Evolutionary conservation across 2,797 vertebrate genomes (phyloP).

Genomic region (Ceyx erithaca): DNA sequence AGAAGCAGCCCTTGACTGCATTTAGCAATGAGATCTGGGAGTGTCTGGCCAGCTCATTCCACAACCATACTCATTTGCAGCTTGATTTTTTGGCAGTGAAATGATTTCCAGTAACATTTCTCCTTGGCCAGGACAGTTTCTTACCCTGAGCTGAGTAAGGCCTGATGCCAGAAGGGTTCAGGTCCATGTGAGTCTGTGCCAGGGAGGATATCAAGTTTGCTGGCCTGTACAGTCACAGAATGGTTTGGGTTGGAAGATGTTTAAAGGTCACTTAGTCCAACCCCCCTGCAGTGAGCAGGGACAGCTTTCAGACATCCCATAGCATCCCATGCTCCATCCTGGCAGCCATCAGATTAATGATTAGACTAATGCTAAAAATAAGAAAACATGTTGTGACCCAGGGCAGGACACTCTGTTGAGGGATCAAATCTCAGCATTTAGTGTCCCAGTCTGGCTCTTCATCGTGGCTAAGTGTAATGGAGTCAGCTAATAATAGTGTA

Average conservation of each 20-base stretch:
- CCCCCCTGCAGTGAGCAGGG: background rate
- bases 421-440: background rate
- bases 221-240: background rate
- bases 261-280: background rate
- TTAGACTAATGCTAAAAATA: background rate
- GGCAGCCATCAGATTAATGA: background rate
- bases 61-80: background rate
- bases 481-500: background rate
- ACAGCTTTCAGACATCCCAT: background rate
- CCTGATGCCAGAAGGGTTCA: background rate
- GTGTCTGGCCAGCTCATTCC: background rate
- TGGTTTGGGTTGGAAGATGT: background rate
- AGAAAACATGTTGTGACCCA: background rate
- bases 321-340: background rate
- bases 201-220: background rate
- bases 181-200: no score
- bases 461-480: background rate
- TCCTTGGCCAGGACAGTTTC: background rate
- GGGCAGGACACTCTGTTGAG: background rate
- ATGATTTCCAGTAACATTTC: background rate
- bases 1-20: background rate
- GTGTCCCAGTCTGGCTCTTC: background rate
- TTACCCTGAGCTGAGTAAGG: background rate
- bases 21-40: background rate
- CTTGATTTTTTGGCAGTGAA: background rate